Base-by-base conservation (phyloP, 2,888 invertebrate species). In the Melanchra persicariae region DNA sequence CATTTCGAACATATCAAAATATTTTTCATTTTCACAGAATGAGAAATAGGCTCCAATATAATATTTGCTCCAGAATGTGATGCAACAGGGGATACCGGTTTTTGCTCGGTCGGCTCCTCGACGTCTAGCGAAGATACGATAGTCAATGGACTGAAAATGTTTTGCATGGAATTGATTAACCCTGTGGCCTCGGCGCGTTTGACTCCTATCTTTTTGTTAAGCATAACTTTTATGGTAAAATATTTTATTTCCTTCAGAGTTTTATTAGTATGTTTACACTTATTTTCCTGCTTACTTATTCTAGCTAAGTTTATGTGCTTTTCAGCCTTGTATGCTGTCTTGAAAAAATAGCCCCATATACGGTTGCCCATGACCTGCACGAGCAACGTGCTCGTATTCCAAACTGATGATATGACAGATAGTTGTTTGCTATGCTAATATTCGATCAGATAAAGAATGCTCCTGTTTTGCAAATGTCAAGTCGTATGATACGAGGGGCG, bases 21-120 rank as follows among this genome's bases (percentile, higher is more conserved):
- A 70, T 57, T 54, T 59, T 47, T 62, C 12, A 71, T 64, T 65
- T 55, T 61, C 17, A 52, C 51, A 54, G 34, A 43, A 10, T 58
- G 51, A 64, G 34, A 73, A 65, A 65, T 64, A 51, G 59, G 59
- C 59, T 68, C 22, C 17, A 72, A 76, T 78, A 79, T 82, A 82
- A 87, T 91, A 91, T 91, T 91, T 90, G 89, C 88, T 87, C 77
- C 87, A 86, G 87, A 86, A 87, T 89, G 86, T 90, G 89, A 91
- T 91, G 91, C 91, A 93, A 92, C 91, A 90, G 90, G 83, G 37
- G 34, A 73, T 91, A 95, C 95, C 94, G 94, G 95, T 95, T 94
- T 89, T 88, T 82, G 83, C 82, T 82, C 87, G 87, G 83, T 87
- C 88, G 95, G 95, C 95, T 95, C 95, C 95, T 83, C 89, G 86